Percentiles rank a stretch among this genome's conserved stretches.
Evolutionary conservation across 2,113 vertebrate species (phyloP).

Genomic region (Pedetes capensis): DNA sequence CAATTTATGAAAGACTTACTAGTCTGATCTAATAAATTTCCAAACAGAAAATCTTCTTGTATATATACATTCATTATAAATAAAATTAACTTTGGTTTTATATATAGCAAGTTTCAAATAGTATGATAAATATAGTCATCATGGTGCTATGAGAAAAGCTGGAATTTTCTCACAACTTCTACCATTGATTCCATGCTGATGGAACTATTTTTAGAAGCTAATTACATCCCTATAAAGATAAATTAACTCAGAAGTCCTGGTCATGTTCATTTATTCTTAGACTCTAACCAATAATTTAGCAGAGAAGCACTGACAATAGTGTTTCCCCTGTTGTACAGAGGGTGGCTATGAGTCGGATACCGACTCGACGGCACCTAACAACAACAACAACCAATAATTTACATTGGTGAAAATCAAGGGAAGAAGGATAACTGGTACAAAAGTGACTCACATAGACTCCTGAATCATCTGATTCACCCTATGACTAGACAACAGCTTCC

Average conservation of each 20-base stretch:
- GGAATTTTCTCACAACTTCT: neutral
- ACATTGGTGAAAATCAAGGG: neutral
- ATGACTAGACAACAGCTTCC: neutral
- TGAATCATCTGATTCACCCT: neutral
- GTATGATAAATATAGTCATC: neutral
- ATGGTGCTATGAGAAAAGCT: neutral
- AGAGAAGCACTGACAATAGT: no score
- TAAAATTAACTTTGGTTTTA: conserved; percentile 3
- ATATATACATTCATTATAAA: neutral
- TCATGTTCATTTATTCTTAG: neutral
- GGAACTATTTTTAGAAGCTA: neutral
- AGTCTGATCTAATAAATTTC: conserved; percentile 12
- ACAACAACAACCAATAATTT: no score
- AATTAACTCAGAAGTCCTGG: neutral
- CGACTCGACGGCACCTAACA: no score
- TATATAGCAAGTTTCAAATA: neutral
- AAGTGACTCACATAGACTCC: neutral
- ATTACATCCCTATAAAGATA: neutral
- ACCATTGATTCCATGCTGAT: neutral
- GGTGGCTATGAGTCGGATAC: no score
- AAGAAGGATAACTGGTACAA: neutral
- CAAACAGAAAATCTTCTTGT: neutral
- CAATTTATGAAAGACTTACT: neutral
- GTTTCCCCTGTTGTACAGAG: no score
- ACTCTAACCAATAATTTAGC: neutral